These are phyloP conservation scores for Colossoma macropomum DNA, from an alignment of 2,113 vertebrate genomes.

Conservation along the genomic window DNA sequence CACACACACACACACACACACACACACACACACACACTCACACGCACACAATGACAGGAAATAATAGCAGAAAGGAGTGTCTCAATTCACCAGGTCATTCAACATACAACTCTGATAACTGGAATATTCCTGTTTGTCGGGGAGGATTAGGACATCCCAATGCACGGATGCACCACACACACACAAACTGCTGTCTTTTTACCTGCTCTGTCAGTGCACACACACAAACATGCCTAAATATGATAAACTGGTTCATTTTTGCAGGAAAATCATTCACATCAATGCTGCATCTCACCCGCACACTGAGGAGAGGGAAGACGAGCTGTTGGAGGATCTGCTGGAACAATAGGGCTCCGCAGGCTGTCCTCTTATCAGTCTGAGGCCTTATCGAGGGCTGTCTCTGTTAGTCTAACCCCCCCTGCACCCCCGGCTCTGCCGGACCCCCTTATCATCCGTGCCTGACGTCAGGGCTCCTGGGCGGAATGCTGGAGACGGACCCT, in stretches of 20 bases:
- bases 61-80: slow-evolving; percentile 58
- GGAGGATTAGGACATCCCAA: slow-evolving; percentile 53
- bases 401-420: slow-evolving; percentile 83
- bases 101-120: slow-evolving; percentile 58
- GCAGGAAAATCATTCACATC: slow-evolving; percentile 11
- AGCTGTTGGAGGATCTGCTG: slow-evolving; percentile 74
- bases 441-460: slow-evolving; percentile 60
- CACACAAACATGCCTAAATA: slow-evolving; percentile 41
- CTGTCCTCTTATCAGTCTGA: slow-evolving; percentile 78
- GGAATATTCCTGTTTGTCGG: slow-evolving; percentile 64
- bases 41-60: slow-evolving; percentile 62
- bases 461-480: slow-evolving; percentile 62
- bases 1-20: slow-evolving; percentile 16
- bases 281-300: background rate
- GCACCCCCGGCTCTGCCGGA: slow-evolving; percentile 33
- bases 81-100: slow-evolving; percentile 58
- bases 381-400: slow-evolving; percentile 78
- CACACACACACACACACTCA: slow-evolving; percentile 43
- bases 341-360: slow-evolving; percentile 80
- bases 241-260: background rate
- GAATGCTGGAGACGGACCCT: slow-evolving; percentile 58
- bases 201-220: slow-evolving; percentile 33
- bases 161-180: background rate
- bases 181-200: background rate
- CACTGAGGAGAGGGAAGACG: slow-evolving; percentile 26